Evolutionary conservation across 1,140 invertebrate genomes (phyloP).

Genomic region (Camponotus floridanus): DNA sequence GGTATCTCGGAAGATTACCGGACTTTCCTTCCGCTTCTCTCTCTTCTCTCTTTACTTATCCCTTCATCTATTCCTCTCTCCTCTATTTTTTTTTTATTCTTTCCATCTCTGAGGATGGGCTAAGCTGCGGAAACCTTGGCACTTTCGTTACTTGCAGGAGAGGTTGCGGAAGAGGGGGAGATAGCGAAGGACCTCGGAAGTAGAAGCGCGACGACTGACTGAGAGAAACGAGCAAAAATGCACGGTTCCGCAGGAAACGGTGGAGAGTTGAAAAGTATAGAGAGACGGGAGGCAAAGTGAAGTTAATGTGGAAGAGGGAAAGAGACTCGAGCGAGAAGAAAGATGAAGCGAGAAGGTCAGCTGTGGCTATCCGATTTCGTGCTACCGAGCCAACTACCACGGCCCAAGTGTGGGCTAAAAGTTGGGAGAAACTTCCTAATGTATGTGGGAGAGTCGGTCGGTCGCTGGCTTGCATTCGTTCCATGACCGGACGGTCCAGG

Average conservation of each 20-base stretch:
- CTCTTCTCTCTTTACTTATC: slow-evolving; percentile 62
- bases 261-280: slow-evolving; percentile 8
- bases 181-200: slow-evolving; percentile 43
- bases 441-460: slow-evolving; percentile 81
- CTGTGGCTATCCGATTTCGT: slow-evolving; percentile 76
- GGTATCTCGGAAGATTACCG: slow-evolving; percentile 71
- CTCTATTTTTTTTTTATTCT: slow-evolving; percentile 38
- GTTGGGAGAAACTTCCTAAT: slow-evolving; percentile 82
- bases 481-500: slow-evolving; percentile 78
- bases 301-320: slow-evolving; percentile 30
- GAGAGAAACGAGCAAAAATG: slow-evolving; percentile 52
- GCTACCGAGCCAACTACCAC: slow-evolving; percentile 54
- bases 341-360: slow-evolving; percentile 57
- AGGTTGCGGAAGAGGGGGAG: background rate
- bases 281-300: slow-evolving; percentile 13
- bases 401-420: slow-evolving; percentile 74
- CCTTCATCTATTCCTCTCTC: slow-evolving; percentile 50
- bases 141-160: slow-evolving; percentile 61
- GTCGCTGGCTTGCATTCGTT: slow-evolving; percentile 78
- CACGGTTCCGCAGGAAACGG: slow-evolving; percentile 4
- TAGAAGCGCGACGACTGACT: slow-evolving; percentile 35
- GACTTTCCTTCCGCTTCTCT: slow-evolving; percentile 22
- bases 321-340: slow-evolving; percentile 2
- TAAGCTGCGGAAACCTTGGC: slow-evolving; percentile 65
- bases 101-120: slow-evolving; percentile 45